Conservation (phyloP, 2,113 vertebrate genomes). For the Ivindomyrus marchei region DNA sequence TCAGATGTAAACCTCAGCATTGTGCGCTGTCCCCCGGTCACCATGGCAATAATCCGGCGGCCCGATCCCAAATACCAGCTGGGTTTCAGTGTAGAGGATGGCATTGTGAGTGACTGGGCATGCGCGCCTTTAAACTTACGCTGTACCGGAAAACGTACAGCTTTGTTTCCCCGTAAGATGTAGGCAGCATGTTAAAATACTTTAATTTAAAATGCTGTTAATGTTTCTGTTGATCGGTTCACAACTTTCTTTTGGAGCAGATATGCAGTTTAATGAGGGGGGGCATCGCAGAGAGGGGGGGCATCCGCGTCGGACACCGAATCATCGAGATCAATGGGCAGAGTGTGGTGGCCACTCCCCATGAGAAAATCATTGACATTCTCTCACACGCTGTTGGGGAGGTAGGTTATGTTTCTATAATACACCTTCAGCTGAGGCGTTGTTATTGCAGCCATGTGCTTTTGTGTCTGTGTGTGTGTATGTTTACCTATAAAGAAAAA, state of each 20-base stretch:
- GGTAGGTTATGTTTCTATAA: constrained; percentile 52
- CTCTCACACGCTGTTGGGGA: constrained; percentile 77
- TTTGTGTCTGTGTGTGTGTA: neutral
- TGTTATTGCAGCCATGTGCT: neutral
- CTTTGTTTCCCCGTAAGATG: neutral
- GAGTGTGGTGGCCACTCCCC: constrained; percentile 84
- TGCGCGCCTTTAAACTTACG: neutral
- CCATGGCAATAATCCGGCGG: constrained; percentile 83
- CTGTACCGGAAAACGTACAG: neutral
- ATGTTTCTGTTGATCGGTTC: neutral
- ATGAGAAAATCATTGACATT: constrained; percentile 85
- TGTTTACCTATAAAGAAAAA: neutral
- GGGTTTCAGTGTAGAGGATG: constrained; percentile 92
- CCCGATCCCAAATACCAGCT: constrained; percentile 81
- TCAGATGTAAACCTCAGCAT: constrained; percentile 77
- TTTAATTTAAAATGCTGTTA: neutral
- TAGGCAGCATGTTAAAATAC: neutral
- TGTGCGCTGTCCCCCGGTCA: constrained; percentile 88
- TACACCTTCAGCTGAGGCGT: neutral
- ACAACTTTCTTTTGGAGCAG: constrained; percentile 45
- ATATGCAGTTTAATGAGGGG: constrained; percentile 95
- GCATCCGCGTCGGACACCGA: constrained; percentile 87
- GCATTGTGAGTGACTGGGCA: constrained; percentile 68
- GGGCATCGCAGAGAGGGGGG: constrained; percentile 85
- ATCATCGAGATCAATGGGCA: constrained; percentile 97